Evolutionary conservation across 2,888 invertebrate species (phyloP).

Genomic region (Dione vanillae): DNA sequence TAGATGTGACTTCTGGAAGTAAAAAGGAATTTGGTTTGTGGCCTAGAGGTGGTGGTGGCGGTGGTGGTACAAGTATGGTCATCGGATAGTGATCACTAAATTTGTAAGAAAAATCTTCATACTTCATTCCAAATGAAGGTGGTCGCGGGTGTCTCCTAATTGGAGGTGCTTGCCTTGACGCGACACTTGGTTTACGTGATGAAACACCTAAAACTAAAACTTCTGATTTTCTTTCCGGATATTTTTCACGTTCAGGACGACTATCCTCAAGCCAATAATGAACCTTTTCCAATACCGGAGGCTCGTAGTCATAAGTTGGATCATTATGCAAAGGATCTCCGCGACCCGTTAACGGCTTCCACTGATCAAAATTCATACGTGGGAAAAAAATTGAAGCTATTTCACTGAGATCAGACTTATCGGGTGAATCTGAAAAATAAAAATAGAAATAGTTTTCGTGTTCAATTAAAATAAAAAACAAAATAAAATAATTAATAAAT

Average conservation of each 20-base stretch:
- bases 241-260: constrained; percentile 81
- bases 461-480: too few species aligned
- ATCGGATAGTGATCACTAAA: constrained; percentile 84
- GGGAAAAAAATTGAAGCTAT: constrained; percentile 86
- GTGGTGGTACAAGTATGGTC: constrained; percentile 89
- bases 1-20: constrained; percentile 62
- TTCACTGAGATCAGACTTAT: constrained; percentile 56
- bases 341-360: constrained; percentile 91
- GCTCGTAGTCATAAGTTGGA: constrained; percentile 93
- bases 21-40: constrained; percentile 68
- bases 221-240: constrained; percentile 86
- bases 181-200: constrained; percentile 86
- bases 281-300: constrained; percentile 90
- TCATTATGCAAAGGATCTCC: constrained; percentile 93
- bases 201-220: constrained; percentile 88
- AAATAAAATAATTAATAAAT: too few species aligned
- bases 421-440: constrained; percentile 63
- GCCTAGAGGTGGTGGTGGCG: constrained; percentile 81
- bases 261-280: constrained; percentile 91
- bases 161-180: constrained; percentile 69
- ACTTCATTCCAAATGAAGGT: constrained; percentile 62
- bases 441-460: not conserved
- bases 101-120: constrained; percentile 82
- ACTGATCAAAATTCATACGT: constrained; percentile 92
- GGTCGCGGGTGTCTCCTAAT: constrained; percentile 58